A percentile compares a stretch with the other conserved stretches of the same genome.
These are phyloP conservation scores for Oryzaephilus surinamensis DNA, from an alignment of 1,140 invertebrate genomes.

Conservation along the genomic window DNA sequence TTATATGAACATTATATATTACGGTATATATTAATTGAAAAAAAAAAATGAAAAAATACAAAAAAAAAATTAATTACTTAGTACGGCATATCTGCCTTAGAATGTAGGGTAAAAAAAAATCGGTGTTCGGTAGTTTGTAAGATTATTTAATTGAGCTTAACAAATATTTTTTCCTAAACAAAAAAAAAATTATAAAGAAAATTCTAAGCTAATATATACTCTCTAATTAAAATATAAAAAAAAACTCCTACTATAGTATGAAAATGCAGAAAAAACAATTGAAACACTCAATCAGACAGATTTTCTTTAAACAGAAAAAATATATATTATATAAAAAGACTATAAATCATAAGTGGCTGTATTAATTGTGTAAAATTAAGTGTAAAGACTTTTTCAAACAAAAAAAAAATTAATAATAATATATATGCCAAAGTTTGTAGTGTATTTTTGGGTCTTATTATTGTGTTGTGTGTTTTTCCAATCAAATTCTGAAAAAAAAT, in stretches of 20 bases:
- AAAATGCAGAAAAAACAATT: too few species aligned
- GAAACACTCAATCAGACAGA: constrained; percentile 4
- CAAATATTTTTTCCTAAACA: constrained; percentile 4
- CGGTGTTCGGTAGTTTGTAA: constrained; percentile 33
- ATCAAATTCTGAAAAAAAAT: constrained; percentile 16
- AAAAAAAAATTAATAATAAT: too few species aligned
- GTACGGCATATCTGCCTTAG: constrained; percentile 24
- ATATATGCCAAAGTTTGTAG: constrained; percentile 9
- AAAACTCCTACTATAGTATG: too few species aligned
- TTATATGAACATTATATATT: constrained; percentile 28
- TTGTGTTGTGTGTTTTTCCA: constrained; percentile 23
- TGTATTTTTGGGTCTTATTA: constrained; percentile 18
- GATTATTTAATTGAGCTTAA: constrained; percentile 26
- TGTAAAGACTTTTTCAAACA: too few species aligned
- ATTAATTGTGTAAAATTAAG: too few species aligned
- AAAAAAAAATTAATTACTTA: too few species aligned
- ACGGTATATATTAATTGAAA: constrained; percentile 12
- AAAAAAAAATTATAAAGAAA: constrained; percentile 4
- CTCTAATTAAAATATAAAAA: too few species aligned
- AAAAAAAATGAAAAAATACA: too few species aligned
- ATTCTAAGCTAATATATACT: not conserved
- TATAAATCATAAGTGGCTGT: too few species aligned
- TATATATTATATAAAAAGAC: constrained; percentile 17
- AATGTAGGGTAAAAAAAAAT: constrained; percentile 23
- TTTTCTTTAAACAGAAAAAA: constrained; percentile 3